Conservation (phyloP, 2,797 vertebrate species). For the Limnodromus scolopaceus region DNA sequence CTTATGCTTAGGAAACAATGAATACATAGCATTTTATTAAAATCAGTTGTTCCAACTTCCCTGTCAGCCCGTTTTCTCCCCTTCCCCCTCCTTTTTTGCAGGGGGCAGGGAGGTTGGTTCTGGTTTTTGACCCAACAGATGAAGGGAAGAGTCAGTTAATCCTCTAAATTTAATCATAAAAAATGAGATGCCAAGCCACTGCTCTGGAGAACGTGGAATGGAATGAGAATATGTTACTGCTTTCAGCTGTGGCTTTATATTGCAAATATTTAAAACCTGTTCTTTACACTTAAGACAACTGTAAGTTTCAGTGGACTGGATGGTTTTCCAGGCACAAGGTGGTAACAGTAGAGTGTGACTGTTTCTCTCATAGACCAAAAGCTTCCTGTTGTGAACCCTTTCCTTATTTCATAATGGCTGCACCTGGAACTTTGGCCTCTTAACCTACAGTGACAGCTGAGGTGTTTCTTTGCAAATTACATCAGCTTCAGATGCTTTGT, state of each 20-base stretch:
- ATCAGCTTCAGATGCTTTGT: not conserved
- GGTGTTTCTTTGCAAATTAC: not conserved
- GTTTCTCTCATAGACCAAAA: not conserved
- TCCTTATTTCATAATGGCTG: not conserved
- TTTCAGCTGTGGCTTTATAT: not conserved
- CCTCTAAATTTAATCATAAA: not conserved
- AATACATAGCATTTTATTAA: not conserved
- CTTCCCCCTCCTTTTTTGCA: accelerated
- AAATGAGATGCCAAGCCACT: not conserved
- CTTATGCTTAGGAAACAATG: not conserved
- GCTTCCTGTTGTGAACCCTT: not conserved
- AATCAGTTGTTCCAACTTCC: not conserved
- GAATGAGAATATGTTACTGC: not conserved
- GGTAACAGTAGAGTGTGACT: not conserved
- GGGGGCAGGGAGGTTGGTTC: accelerated
- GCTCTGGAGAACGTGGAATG: not conserved
- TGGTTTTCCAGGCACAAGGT: not conserved
- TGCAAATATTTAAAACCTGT: not conserved
- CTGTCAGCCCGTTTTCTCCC: too few relatives aligned
- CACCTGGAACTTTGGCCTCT: not conserved
- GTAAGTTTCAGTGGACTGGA: not conserved
- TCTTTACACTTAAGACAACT: not conserved
- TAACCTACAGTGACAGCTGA: not conserved
- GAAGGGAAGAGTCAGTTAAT: not conserved
- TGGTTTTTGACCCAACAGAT: not conserved